These are phyloP conservation scores for Mareca penelope DNA, from an alignment of 2,797 vertebrate species.

Conservation along the genomic window DNA sequence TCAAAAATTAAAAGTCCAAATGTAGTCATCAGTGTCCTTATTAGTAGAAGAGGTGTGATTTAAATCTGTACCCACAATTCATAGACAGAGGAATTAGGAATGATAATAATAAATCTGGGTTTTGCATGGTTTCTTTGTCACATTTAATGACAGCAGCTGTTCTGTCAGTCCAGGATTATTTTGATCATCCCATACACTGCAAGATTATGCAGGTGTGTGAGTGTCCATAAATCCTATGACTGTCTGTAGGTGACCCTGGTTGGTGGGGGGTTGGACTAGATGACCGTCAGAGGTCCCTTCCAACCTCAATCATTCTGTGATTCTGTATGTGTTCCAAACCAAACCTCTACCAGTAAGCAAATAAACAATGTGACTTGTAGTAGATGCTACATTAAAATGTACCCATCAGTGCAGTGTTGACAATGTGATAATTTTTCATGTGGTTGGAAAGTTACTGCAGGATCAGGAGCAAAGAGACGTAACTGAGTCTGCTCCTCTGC, in stretches of 20 bases:
- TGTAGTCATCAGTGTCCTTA: neutral
- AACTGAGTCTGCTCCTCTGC: neutral
- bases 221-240: neutral
- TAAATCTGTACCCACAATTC: neutral
- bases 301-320: no score
- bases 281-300: no score
- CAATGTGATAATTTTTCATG: neutral
- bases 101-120: neutral
- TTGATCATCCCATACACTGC: neutral
- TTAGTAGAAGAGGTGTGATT: neutral
- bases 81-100: neutral
- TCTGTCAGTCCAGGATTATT: neutral
- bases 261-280: no score
- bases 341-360: neutral
- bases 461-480: neutral
- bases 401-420: neutral
- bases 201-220: neutral
- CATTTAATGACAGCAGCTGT: neutral
- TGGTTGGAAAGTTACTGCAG: neutral
- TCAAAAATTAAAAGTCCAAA: neutral
- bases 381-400: neutral
- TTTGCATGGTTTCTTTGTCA: neutral
- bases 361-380: neutral
- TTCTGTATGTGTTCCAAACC: no score
- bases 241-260: neutral